phyloP scores from a whole-genome alignment of 2,888 invertebrate species.

The Plutella xylostella region DNA sequence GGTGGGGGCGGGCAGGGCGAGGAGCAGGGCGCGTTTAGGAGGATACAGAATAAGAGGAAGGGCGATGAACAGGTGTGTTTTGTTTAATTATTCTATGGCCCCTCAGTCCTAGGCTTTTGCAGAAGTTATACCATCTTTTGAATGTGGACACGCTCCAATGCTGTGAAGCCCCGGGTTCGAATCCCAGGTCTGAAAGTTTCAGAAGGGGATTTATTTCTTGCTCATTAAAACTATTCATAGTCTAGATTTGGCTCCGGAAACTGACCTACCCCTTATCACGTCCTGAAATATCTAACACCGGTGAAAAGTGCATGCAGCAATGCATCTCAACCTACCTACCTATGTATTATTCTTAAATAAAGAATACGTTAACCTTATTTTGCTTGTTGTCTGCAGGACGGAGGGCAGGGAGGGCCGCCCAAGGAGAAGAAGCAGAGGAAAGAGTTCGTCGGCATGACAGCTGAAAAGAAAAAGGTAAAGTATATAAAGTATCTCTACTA shows the following conservation, averaged over 20 bases:
- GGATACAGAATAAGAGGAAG: slow-evolving; percentile 47
- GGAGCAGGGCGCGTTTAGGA: slow-evolving; percentile 39
- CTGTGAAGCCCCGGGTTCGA: no score
- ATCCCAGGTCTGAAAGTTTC: no score
- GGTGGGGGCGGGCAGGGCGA: no score
- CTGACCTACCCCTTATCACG: no score
- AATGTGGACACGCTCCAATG: no score
- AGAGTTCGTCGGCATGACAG: slow-evolving; percentile 67
- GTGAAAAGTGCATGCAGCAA: no score
- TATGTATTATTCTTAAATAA: no score
- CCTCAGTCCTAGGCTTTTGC: not conserved
- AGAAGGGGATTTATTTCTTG: not conserved
- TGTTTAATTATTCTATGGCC: not conserved
- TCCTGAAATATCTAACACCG: no score
- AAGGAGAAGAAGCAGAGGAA: slow-evolving; percentile 47
- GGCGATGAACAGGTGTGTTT: slow-evolving; percentile 5
- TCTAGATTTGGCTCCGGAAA: not conserved
- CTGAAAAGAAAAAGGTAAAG: slow-evolving; percentile 60
- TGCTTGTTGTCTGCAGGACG: no score
- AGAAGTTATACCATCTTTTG: not conserved
- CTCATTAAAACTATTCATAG: not conserved
- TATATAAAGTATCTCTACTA: not conserved
- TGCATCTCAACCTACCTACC: no score
- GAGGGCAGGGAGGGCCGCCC: slow-evolving; percentile 36
- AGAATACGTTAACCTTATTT: no score